Conservation (phyloP, 2,113 vertebrate genomes). For the Saimiri boliviensis region DNA sequence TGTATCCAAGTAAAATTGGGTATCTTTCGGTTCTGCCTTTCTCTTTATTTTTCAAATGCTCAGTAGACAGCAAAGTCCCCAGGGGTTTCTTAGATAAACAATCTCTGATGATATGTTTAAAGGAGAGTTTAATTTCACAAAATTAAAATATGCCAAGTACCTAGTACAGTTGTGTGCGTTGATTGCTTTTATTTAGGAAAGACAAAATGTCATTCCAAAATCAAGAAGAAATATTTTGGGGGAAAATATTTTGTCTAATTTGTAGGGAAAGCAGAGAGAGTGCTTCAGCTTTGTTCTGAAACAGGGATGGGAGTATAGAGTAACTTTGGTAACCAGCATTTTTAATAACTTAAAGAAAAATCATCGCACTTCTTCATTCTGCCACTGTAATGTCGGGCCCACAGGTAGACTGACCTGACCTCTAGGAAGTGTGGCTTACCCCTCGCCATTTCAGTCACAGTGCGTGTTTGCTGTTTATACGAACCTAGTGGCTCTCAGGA, state of each 20-base stretch:
- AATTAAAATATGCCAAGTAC: not conserved
- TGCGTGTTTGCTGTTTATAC: constrained; percentile 51
- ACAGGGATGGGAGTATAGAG: not conserved
- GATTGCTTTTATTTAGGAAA: not conserved
- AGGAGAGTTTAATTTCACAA: not conserved
- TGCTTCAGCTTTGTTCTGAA: not conserved
- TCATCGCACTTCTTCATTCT: not conserved
- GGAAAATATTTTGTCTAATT: not conserved
- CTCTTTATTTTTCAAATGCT: not conserved
- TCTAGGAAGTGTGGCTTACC: not conserved
- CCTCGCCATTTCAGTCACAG: not conserved
- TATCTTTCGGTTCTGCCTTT: not conserved
- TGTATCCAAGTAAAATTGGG: not conserved
- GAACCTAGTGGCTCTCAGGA: constrained; percentile 2
- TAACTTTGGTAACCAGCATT: not conserved
- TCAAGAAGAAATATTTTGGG: not conserved
- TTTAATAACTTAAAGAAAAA: not conserved
- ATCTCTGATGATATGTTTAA: not conserved
- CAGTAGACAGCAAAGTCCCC: not conserved
- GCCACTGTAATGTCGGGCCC: not conserved
- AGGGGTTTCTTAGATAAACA: not conserved
- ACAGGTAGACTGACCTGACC: rapidly evolving
- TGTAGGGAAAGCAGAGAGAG: not conserved
- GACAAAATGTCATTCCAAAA: not conserved
- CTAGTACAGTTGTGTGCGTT: not conserved